Percentiles rank a stretch among this genome's conserved stretches.
Evolutionary conservation across 2,797 vertebrate species (phyloP).

Genomic region (Pangasius djambal): DNA sequence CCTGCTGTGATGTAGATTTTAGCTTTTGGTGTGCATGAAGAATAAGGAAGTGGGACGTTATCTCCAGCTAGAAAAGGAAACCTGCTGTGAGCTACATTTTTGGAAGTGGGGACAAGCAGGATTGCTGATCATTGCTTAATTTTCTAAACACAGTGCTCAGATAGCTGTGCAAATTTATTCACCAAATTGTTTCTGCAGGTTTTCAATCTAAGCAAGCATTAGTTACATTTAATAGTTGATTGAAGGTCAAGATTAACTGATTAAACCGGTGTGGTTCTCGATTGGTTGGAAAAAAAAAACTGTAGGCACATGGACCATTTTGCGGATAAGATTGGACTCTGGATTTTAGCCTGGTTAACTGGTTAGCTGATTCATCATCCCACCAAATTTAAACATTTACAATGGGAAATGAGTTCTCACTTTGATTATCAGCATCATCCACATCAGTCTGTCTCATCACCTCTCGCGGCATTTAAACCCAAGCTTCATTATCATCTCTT

Average conservation of each 20-base stretch:
- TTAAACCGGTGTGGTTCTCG: neutral
- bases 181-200: neutral
- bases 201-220: neutral
- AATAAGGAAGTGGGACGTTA: neutral
- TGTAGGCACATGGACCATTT: neutral
- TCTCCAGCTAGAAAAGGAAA: conserved; percentile 18
- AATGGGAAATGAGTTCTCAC: too few relatives aligned
- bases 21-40: neutral
- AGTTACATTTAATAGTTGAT: neutral
- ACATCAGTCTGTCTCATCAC: neutral
- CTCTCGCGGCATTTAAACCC: neutral
- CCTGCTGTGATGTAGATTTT: conserved; percentile 11
- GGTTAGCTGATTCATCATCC: neutral
- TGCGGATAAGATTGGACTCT: neutral
- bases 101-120: neutral
- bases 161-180: neutral
- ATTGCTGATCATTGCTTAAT: conserved; percentile 2
- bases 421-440: neutral
- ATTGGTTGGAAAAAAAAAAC: neutral
- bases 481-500: neutral
- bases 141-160: neutral
- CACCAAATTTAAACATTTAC: neutral
- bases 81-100: conserved; percentile 5
- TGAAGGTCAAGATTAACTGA: neutral
- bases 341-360: neutral